These are phyloP conservation scores for Drosophila trapezifrons DNA, from an alignment of 1,140 invertebrate genomes.

Conservation along the genomic window DNA sequence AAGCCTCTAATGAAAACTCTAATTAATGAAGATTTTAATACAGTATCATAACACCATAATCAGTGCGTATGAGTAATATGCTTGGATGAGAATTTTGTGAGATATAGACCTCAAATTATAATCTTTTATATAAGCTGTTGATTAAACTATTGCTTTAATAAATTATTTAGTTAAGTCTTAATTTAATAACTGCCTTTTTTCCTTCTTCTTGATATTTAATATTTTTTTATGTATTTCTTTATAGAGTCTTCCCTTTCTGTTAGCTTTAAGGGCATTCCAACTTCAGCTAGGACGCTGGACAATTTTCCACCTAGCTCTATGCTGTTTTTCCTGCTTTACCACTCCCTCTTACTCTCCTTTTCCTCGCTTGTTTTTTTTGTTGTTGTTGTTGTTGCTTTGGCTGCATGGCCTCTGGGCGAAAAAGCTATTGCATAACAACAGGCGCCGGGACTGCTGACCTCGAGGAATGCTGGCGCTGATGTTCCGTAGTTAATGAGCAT, in stretches of 20 bases:
- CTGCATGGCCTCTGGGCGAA: constrained; percentile 35
- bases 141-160: too few species aligned
- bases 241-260: neutral
- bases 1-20: too few species aligned
- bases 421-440: constrained; percentile 49
- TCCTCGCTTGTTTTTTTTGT: constrained; percentile 1
- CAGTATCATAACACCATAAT: too few species aligned
- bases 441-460: constrained; percentile 27
- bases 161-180: neutral
- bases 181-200: neutral
- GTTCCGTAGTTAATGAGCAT: constrained; percentile 41
- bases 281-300: neutral
- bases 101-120: too few species aligned
- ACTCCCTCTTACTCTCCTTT: constrained; percentile 9
- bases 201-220: neutral
- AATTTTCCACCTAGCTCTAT: neutral
- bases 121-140: too few species aligned
- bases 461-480: neutral
- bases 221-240: neutral
- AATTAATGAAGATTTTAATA: too few species aligned
- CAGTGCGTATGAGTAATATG: neutral
- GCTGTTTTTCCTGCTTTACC: neutral
- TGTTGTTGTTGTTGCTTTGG: constrained; percentile 11
- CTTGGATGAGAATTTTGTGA: too few species aligned
- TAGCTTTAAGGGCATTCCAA: neutral